phyloP scores from a whole-genome alignment of 2,797 vertebrate species.

The Pagetopsis macropterus region DNA sequence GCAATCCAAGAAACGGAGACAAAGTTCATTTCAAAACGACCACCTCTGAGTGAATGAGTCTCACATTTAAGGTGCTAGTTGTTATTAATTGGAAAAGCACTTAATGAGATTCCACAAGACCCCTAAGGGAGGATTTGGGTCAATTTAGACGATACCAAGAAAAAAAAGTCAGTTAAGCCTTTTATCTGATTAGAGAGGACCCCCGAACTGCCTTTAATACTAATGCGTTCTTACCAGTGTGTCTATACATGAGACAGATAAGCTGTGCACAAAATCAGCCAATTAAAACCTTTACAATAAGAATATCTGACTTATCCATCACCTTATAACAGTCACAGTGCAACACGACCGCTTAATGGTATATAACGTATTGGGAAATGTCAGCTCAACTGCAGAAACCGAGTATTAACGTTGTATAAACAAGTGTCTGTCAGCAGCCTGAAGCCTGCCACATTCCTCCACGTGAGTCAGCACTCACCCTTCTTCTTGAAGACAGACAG shows the following conservation, averaged over 20 bases:
- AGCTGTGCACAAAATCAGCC: background rate
- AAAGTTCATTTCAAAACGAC: background rate
- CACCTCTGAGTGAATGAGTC: too few species aligned
- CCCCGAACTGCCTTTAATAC: conserved; percentile 27
- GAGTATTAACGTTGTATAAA: conserved; percentile 3
- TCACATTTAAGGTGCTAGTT: conserved; percentile 4
- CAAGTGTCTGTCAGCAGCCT: background rate
- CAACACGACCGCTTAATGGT: background rate
- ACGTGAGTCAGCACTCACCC: conserved; percentile 84
- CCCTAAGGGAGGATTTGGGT: conserved; percentile 54
- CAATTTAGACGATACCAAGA: conserved; percentile 55
- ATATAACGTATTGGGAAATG: background rate
- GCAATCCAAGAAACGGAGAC: conserved; percentile 10
- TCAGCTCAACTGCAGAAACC: conserved; percentile 1
- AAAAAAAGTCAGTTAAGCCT: conserved; percentile 64
- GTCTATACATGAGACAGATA: conserved; percentile 6
- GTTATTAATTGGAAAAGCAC: conserved; percentile 34
- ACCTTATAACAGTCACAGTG: background rate
- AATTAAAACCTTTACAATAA: conserved; percentile 12
- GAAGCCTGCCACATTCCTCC: conserved; percentile 11
- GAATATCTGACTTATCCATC: background rate
- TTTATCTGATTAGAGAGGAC: conserved; percentile 72
- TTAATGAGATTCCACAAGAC: conserved; percentile 31
- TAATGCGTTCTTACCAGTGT: conserved; percentile 14
- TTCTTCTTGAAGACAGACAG: conserved; percentile 94